phyloP scores from a whole-genome alignment of 2,113 vertebrate species.

The Caranx melampygus region DNA sequence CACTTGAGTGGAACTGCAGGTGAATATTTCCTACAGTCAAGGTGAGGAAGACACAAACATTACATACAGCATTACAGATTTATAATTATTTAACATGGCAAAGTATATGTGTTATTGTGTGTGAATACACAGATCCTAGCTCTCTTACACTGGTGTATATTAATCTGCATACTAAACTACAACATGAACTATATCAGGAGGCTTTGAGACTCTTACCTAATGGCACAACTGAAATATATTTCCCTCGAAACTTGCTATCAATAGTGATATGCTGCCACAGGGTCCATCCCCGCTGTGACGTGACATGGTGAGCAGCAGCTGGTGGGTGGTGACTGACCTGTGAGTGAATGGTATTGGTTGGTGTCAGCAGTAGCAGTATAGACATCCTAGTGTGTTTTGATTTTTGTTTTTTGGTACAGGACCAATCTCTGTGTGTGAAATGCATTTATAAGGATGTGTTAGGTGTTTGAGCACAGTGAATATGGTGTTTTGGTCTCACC shows the following conservation, averaged over 20 bases:
- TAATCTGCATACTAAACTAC: not conserved
- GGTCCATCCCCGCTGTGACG: slow-evolving; percentile 92
- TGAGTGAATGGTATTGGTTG: slow-evolving; percentile 30
- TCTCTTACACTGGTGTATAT: not conserved
- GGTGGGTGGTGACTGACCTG: slow-evolving; percentile 98
- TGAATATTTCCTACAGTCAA: slow-evolving; percentile 90
- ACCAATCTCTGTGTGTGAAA: slow-evolving; percentile 2
- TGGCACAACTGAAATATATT: slow-evolving; percentile 97
- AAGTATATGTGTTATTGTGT: not conserved
- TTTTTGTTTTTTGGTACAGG: not conserved
- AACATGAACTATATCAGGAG: not conserved
- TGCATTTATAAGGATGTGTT: not conserved
- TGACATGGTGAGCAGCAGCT: slow-evolving; percentile 92
- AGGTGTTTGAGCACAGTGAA: not conserved
- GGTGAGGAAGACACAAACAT: slow-evolving; percentile 4
- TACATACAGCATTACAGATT: not conserved
- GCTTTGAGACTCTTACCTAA: slow-evolving; percentile 82
- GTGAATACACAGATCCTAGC: not conserved
- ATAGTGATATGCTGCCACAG: slow-evolving; percentile 97
- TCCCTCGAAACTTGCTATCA: slow-evolving; percentile 97
- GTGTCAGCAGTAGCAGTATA: slow-evolving; percentile 25
- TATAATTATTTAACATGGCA: not conserved
- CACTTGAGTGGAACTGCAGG: slow-evolving; percentile 91
- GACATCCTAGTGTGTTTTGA: not conserved
- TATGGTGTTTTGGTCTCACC: slow-evolving; percentile 53